Evolutionary conservation across 1,140 invertebrate genomes (phyloP).

Genomic region (Drosophila gunungcola): DNA sequence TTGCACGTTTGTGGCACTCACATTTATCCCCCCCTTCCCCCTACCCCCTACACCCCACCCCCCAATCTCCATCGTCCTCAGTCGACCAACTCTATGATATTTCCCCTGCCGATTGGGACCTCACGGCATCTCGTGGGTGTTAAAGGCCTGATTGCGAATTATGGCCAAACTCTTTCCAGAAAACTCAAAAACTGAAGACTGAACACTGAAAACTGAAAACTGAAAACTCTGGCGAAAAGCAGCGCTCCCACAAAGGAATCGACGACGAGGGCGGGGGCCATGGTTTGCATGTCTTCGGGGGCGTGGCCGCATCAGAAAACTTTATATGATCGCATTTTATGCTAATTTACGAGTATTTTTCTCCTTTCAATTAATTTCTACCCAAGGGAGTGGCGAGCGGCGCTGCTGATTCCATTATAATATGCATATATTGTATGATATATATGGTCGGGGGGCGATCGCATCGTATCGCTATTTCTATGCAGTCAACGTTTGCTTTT

Average conservation of each 20-base stretch:
- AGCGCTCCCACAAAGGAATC: conserved; percentile 1
- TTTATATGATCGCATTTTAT: conserved; percentile 62
- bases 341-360: conserved; percentile 65
- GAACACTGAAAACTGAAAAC: conserved; percentile 1
- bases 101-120: conserved; percentile 21
- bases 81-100: conserved; percentile 1
- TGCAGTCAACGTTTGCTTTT: conserved; percentile 24
- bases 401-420: conserved; percentile 25
- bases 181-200: conserved; percentile 10
- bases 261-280: neutral
- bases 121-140: conserved; percentile 54
- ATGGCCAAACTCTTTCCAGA: conserved; percentile 28
- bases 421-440: conserved; percentile 14
- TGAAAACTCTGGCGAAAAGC: conserved; percentile 21
- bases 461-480: conserved; percentile 27
- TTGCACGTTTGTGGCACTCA: conserved; percentile 39
- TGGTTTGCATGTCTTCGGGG: conserved; percentile 4
- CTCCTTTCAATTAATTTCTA: conserved; percentile 64
- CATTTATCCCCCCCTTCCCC: conserved; percentile 27
- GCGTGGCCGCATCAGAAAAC: conserved; percentile 25
- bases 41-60: too few relatives aligned
- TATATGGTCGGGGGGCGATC: conserved; percentile 4
- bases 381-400: conserved; percentile 12
- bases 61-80: too few relatives aligned
- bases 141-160: conserved; percentile 55